Evolutionary conservation across 1,140 invertebrate genomes (phyloP), one percentile per base, ranked within the genome.

Genomic region (Papilio xuthus): DNA sequence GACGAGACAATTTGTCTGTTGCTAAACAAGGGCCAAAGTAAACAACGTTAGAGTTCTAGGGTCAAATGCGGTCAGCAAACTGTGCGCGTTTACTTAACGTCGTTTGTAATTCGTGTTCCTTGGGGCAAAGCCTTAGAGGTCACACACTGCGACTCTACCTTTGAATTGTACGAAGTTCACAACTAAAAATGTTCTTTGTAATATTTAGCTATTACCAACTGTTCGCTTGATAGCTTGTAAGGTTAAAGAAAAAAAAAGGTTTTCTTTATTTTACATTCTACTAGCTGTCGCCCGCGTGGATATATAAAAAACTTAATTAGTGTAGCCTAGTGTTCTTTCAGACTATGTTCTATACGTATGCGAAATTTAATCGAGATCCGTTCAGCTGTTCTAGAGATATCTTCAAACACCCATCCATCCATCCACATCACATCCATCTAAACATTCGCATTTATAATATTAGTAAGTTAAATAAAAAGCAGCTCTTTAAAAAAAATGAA

Each of bases 41-140:
- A 67, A 67, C 26, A 67, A 0, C 15, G 26, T 32, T 67, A 67
- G 23, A 67, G 60, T 67, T 67, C 60, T 28, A 12, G 26, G 60
- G 60, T 67, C 60, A 67, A 67, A 67, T 67, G 60, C 60, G 60
- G 60, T 67, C 60, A 67, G 60, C 60, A 67, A 67, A 67, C 60
- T 67, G 60, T 67, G 26, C 60, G 26, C 26, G 60, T 67, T 63
- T 63, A 63, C 56, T 23, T 63, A 63, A 26, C 23, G 23, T 26
- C 23, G 56, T 28, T 32, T 67, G 60, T 67, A 32, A 32, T 67
- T 67, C 23, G 60, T 67, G 60, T 67, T 67, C 60, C 60, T 67
- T 67, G 60, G 60, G 60, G 26, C 60, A 67, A 67, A 67, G 60
- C 26, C 12, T 26, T 67, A 67, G 26, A 67, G 26, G 26, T 67